phyloP scores from a whole-genome alignment of 2,797 vertebrate genomes.

The Meriones psammophilus region DNA sequence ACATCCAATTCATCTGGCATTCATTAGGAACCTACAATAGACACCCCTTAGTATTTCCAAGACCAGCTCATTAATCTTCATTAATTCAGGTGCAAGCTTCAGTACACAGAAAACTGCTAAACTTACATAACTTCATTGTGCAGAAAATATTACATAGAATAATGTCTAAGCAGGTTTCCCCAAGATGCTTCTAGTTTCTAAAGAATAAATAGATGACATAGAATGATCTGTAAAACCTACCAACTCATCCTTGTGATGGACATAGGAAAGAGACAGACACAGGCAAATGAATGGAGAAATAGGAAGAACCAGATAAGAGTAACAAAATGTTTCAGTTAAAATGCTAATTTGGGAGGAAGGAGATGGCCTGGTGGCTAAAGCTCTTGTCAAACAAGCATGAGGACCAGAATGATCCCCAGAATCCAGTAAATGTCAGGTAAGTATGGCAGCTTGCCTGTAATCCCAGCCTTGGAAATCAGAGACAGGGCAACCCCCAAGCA shows the following conservation, averaged over 20 bases:
- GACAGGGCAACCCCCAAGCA: background rate
- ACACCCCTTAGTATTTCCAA: slow-evolving; percentile 21
- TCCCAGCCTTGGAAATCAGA: background rate
- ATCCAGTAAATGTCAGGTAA: background rate
- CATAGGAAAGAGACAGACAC: background rate
- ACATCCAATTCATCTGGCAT: slow-evolving; percentile 3
- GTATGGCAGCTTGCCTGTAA: background rate
- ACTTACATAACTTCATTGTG: background rate
- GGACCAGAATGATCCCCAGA: background rate
- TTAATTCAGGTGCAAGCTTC: slow-evolving; percentile 54
- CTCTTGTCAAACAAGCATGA: background rate
- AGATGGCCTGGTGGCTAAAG: background rate
- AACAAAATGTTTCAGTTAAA: background rate
- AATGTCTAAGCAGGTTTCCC: background rate
- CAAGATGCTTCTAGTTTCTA: background rate
- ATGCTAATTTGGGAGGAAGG: background rate
- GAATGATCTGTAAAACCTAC: background rate
- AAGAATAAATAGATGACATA: background rate
- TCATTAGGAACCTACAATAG: background rate
- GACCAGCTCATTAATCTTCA: slow-evolving; percentile 68
- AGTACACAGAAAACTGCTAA: slow-evolving; percentile 29
- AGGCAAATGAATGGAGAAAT: background rate
- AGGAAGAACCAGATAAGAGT: background rate
- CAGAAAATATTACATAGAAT: background rate
- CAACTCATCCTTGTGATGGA: background rate